Evolutionary conservation across 2,888 invertebrate species (phyloP), one percentile per base, ranked within the genome.

Genomic region (Cepaea hortensis): DNA sequence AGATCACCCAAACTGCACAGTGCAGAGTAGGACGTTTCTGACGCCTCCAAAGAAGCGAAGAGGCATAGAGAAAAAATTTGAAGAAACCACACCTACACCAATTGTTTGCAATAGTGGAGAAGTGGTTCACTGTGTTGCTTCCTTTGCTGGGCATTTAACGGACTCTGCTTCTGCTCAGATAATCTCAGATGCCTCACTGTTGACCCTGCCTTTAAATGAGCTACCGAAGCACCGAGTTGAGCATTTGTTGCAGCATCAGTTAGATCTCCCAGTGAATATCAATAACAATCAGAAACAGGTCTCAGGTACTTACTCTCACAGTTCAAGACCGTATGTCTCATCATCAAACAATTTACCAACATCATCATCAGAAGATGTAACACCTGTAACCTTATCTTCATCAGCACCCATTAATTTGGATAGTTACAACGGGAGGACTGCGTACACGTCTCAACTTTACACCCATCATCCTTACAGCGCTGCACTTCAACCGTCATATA

Each of bases 1-100:
- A 55, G 84, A 84, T 50, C 9, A 68, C 46, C 48, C 70, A 48
- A 77, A 65, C 3, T 20, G 0, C 23, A 35, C 84, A n/a, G 81
- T 46, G 18, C 61, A 81, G 20, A 79, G 73, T 5, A 85, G 75
- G 35, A 72, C 61, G 11, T 87, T 89, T 80, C 86, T 84, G 20
- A 89, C 87, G 70, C 88, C 88, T 11, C 88, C 87, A 46, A 89
- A 89, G 77, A 89, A 89, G 62, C 85, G 87, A n/a, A 81, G 87
- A 50, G 87, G 85, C 73, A 76, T 72, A 46, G 88, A 88, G 2
- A 87, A 84, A 72, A 87, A 85, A 65, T 81, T 81, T 83, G 88
- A 88, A 48, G 68, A 70, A 20, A 55, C 35, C 35, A 55, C 18
- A 50, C 20, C 61, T n/a, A 20, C 23, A 9, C 48, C 61, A 11